Conservation (phyloP, 2,888 invertebrate species). For the Philhelius pedissequus region DNA sequence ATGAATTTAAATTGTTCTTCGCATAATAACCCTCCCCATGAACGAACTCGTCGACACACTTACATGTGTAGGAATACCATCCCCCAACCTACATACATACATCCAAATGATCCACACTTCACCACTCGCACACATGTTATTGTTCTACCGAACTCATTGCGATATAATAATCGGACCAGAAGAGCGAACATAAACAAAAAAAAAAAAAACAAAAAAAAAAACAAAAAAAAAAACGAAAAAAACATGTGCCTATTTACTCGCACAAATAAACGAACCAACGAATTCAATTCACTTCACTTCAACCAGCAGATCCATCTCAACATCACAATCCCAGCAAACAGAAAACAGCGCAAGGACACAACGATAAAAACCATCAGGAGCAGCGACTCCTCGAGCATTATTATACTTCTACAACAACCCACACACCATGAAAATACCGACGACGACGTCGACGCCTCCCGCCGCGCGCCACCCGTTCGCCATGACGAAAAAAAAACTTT, state of each 20-base stretch:
- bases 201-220: not conserved
- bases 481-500: constrained; percentile 61
- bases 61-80: too few relatives aligned
- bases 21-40: not conserved
- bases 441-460: too few relatives aligned
- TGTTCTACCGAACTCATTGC: constrained; percentile 26
- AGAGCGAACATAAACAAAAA: not conserved
- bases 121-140: constrained; percentile 33
- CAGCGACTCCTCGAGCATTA: constrained; percentile 36
- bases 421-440: constrained; percentile 7
- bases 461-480: too few relatives aligned
- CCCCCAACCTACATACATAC: not conserved
- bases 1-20: constrained; percentile 62
- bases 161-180: constrained; percentile 18
- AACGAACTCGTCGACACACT: not conserved
- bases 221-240: not conserved
- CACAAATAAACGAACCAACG: constrained; percentile 51
- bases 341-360: constrained; percentile 40
- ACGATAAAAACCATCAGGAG: constrained; percentile 33
- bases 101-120: constrained; percentile 33
- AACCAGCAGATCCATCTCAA: constrained; percentile 45
- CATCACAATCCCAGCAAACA: constrained; percentile 29
- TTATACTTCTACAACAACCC: not conserved
- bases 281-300: constrained; percentile 38
- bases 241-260: constrained; percentile 60